Base-by-base conservation (phyloP, 2,113 vertebrate species). In the Chamaea fasciata region DNA sequence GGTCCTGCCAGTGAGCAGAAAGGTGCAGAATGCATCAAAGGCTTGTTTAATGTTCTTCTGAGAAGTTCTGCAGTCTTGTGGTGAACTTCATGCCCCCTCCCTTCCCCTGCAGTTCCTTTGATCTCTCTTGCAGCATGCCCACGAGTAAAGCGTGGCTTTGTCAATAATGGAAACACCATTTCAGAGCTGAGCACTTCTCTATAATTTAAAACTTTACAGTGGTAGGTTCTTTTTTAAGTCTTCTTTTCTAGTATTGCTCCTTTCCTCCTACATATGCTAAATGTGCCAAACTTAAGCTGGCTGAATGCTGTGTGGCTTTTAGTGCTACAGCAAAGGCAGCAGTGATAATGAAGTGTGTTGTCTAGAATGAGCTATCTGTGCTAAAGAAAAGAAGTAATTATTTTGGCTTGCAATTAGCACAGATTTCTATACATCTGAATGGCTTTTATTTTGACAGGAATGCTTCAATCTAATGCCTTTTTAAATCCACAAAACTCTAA, bases 381-480 rank as follows among this genome's bases (percentile, higher is more conserved):
- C 52, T 69, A 73, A 91, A 78, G 57, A 53, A 62, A 55, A 78
- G 15, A 87, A 80, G 67, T 60, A 71, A 26, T 63, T 87, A 24
- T 80, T 94, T 92, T 89, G 64, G 50, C 90, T 89, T 90, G 55
- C 70, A 74, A 16, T 85, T 91, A 70, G 55, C 63, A 73, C 23
- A 60, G 31, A 73, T 95, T 89, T 93, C 60, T 81, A 0, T 88
- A 60, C 26, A 35, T 80, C 47, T 49, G 44, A 79, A 50, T 81
- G 59, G 80, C 44, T 92, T 86, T 87, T 94, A 83, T 85, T 94
- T 88, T 93, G 93, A 74, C 77, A 78, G 59, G 56, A 92, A 26
- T 46, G 15, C 50, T 83, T 90, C 68, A 74, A 26, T 82, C 46
- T 60, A 52, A 53, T 6, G 24, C 11, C 28, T 67, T 80, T 84